Conservation (phyloP, 2,113 vertebrate species). For the Charina bottae region DNA sequence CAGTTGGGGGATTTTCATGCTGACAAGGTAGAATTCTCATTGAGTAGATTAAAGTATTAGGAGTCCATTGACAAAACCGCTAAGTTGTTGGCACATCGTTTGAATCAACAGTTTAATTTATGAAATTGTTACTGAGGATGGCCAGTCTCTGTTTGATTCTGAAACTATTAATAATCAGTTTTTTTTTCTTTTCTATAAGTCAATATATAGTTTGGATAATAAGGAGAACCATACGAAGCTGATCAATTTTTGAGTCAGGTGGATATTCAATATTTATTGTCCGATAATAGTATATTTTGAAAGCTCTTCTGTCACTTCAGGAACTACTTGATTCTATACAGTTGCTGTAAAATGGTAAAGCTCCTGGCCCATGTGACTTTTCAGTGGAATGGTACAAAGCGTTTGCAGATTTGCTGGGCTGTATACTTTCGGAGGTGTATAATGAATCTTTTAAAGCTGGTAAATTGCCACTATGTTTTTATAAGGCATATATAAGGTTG, state of each 20-base stretch:
- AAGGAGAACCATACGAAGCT: not conserved
- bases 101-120: not conserved
- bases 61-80: not conserved
- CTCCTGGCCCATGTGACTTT: not conserved
- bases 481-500: not conserved
- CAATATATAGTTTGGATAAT: not conserved
- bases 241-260: not conserved
- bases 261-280: not conserved
- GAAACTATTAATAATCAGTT: too few relatives aligned
- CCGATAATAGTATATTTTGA: not conserved
- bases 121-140: not conserved
- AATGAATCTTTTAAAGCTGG: not conserved
- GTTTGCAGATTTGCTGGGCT: not conserved
- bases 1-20: not conserved
- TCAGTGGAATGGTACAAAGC: not conserved
- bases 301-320: not conserved
- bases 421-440: not conserved
- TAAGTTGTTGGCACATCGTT: not conserved
- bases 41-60: not conserved
- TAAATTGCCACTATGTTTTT: not conserved
- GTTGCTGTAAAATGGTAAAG: not conserved
- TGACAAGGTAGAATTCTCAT: not conserved
- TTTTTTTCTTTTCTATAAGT: not conserved
- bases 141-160: too few relatives aligned
- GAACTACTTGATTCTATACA: not conserved